A percentile compares a stretch with the other conserved stretches of the same genome.
phyloP scores from a whole-genome alignment of 2,888 invertebrate genomes.

The Quadroppia sp. region DNA sequence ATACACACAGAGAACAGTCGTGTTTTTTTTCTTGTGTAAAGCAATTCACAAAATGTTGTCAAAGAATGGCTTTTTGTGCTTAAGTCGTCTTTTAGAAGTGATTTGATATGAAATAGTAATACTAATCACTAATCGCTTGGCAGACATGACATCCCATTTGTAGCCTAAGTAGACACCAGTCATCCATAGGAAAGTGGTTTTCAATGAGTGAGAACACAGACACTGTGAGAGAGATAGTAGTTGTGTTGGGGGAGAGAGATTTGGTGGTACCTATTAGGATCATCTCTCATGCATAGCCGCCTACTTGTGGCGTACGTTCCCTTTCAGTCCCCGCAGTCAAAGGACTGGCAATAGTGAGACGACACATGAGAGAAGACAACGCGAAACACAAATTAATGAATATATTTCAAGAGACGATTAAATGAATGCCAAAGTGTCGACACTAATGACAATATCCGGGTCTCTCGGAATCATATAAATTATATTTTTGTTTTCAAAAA shows the following conservation, averaged over 20 bases:
- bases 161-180: constrained; percentile 7
- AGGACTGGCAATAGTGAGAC: background rate
- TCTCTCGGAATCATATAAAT: too few species aligned
- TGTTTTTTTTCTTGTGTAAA: background rate
- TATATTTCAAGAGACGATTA: too few species aligned
- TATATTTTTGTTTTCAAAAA: too few species aligned
- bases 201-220: constrained; percentile 32
- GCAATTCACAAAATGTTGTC: background rate
- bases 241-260: too few species aligned
- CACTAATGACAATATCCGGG: constrained; percentile 30
- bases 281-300: constrained; percentile 28
- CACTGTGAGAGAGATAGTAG: constrained; percentile 18
- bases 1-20: background rate
- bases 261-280: constrained; percentile 29
- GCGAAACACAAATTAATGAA: constrained; percentile 16
- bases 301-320: constrained; percentile 28
- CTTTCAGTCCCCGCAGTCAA: background rate
- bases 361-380: constrained; percentile 10
- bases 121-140: background rate
- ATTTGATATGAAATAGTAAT: constrained; percentile 15
- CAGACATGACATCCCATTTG: constrained; percentile 20
- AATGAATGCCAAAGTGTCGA: background rate
- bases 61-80: background rate
- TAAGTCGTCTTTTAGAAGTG: background rate
- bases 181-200: constrained; percentile 33